phyloP scores from a whole-genome alignment of 2,888 invertebrate genomes.

The Nomada ferruginata region DNA sequence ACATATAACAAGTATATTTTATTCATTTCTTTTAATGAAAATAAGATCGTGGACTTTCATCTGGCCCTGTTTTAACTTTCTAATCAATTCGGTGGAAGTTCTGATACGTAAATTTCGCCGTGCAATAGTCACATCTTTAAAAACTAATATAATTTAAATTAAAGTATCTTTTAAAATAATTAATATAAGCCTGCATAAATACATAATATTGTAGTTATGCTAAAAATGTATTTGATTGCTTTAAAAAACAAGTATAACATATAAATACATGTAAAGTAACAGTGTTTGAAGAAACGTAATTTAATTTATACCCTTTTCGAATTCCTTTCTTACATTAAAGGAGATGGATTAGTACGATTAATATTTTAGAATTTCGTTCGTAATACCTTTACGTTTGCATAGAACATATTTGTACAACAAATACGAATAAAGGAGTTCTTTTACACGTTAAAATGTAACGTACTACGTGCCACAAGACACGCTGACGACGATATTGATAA shows the following conservation, averaged over 20 bases:
- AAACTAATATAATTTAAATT: conserved; percentile 17
- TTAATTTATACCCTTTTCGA: not conserved
- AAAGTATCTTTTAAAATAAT: conserved; percentile 16
- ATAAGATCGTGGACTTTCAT: not conserved
- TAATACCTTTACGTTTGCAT: not conserved
- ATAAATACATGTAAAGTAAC: conserved; percentile 6
- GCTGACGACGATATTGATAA: not conserved
- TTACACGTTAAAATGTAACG: not conserved
- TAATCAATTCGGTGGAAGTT: not conserved
- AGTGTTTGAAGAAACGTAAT: not conserved
- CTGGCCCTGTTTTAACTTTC: too few species aligned
- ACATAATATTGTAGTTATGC: conserved; percentile 36
- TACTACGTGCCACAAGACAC: not conserved
- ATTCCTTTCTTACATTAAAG: conserved; percentile 14
- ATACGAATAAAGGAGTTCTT: conserved; percentile 7
- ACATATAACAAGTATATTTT: conserved; percentile 11
- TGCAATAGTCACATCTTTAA: not conserved
- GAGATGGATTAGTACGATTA: not conserved
- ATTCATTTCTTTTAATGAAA: not conserved
- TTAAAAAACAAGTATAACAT: not conserved
- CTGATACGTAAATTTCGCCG: not conserved
- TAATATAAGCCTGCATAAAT: conserved; percentile 34
- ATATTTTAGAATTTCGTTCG: conserved; percentile 4
- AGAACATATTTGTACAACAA: conserved; percentile 3
- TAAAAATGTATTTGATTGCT: conserved; percentile 16